phyloP scores from a whole-genome alignment of 1,140 invertebrate species.

The Diorhabda carinulata region DNA sequence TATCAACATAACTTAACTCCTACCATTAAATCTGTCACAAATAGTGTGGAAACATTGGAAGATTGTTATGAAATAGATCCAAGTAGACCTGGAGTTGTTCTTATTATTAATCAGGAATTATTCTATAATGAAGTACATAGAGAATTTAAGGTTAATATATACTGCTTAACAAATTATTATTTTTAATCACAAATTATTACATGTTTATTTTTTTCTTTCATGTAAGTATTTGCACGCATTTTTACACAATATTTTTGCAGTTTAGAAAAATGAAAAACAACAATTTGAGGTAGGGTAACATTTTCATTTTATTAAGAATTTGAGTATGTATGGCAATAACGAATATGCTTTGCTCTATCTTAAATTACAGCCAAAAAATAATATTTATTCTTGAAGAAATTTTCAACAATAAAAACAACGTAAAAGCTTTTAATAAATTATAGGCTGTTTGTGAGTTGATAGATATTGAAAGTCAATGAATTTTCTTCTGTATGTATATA shows the following conservation, averaged over 20 bases:
- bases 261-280: background rate
- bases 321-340: too few relatives aligned
- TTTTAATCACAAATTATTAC: background rate
- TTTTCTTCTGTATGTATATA: background rate
- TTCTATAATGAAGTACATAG: conserved; percentile 38
- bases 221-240: conserved; percentile 11
- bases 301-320: too few relatives aligned
- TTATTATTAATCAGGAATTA: conserved; percentile 42
- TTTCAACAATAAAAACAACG: too few relatives aligned
- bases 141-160: conserved; percentile 24
- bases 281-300: background rate
- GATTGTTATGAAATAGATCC: conserved; percentile 34
- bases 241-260: background rate
- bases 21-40: too few relatives aligned
- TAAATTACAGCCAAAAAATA: too few relatives aligned
- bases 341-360: too few relatives aligned
- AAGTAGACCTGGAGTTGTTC: conserved; percentile 32
- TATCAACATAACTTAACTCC: too few relatives aligned
- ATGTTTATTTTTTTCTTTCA: background rate
- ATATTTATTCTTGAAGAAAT: too few relatives aligned
- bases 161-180: background rate
- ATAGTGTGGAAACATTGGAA: too few relatives aligned
- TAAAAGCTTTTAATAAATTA: too few relatives aligned
- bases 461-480: background rate
- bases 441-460: background rate